phyloP scores from a whole-genome alignment of 2,113 vertebrate species.

The Macrotus californicus region DNA sequence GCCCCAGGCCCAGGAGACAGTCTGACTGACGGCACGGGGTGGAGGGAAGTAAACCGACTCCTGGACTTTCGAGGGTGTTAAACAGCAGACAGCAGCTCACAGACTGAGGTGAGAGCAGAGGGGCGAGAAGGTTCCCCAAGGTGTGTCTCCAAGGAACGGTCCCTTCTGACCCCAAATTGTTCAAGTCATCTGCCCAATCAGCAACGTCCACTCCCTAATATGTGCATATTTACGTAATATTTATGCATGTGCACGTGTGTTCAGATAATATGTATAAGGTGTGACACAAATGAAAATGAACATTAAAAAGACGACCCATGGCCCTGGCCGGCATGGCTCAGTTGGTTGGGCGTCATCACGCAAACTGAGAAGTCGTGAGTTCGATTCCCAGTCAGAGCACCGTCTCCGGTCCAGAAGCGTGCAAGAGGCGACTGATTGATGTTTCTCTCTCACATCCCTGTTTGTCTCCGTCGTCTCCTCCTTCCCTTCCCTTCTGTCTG shows the following conservation, averaged over 20 bases:
- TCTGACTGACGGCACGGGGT: accelerated
- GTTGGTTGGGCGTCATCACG: not conserved
- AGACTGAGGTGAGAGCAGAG: not conserved
- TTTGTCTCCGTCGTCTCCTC: not conserved
- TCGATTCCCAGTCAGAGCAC: not conserved
- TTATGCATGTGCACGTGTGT: too few relatives aligned
- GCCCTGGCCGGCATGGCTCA: not conserved
- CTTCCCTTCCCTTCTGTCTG: not conserved
- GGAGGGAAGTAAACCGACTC: not conserved
- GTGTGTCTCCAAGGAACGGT: not conserved
- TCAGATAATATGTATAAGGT: not conserved
- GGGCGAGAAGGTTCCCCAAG: accelerated
- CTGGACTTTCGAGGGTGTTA: accelerated
- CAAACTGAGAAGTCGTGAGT: not conserved
- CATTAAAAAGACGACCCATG: not conserved
- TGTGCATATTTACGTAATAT: not conserved
- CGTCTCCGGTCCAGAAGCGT: not conserved
- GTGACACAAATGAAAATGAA: not conserved
- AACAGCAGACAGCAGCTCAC: not conserved
- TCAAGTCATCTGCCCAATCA: not conserved
- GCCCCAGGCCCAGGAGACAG: not conserved
- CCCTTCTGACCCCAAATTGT: not conserved
- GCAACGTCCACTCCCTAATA: accelerated
- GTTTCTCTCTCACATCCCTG: not conserved
- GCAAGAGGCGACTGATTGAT: not conserved